These are phyloP conservation scores for Limanda limanda DNA, from an alignment of 2,113 vertebrate genomes.

Conservation along the genomic window DNA sequence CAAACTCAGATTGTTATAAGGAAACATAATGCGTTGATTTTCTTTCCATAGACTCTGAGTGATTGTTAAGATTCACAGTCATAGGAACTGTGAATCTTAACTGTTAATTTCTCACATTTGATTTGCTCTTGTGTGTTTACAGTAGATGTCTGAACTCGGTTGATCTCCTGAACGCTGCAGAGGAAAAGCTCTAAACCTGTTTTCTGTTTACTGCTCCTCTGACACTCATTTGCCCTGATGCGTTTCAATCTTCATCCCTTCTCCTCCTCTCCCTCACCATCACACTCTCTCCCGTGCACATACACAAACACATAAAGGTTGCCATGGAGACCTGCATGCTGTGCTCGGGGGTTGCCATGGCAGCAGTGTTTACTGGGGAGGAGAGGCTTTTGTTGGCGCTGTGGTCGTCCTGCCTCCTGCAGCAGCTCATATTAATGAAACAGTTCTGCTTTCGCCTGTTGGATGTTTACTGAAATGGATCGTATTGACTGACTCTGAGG, in stretches of 20 bases:
- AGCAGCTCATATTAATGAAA: background rate
- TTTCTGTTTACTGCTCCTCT: conserved; percentile 12
- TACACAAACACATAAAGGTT: conserved; percentile 43
- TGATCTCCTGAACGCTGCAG: too few relatives aligned
- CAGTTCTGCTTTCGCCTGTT: background rate
- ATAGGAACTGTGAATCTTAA: too few relatives aligned
- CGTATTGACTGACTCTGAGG: background rate
- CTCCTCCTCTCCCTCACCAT: background rate
- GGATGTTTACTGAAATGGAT: conserved; percentile 25
- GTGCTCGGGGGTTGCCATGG: conserved; percentile 68
- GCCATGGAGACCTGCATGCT: conserved; percentile 46
- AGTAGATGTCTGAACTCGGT: too few relatives aligned
- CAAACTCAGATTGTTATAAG: too few relatives aligned
- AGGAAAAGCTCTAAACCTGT: background rate
- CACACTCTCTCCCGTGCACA: background rate
- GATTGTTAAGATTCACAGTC: too few relatives aligned
- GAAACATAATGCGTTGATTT: too few relatives aligned
- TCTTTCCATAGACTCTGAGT: too few relatives aligned
- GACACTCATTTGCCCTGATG: conserved; percentile 3
- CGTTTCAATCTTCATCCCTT: background rate
- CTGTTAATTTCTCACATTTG: too few relatives aligned
- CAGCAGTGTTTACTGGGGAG: conserved; percentile 50
- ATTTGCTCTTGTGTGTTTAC: too few relatives aligned
- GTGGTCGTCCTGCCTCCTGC: conserved; percentile 17
- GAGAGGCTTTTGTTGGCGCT: conserved; percentile 47